phyloP scores from a whole-genome alignment of 2,888 invertebrate genomes.

The Luffia ferchaultella region DNA sequence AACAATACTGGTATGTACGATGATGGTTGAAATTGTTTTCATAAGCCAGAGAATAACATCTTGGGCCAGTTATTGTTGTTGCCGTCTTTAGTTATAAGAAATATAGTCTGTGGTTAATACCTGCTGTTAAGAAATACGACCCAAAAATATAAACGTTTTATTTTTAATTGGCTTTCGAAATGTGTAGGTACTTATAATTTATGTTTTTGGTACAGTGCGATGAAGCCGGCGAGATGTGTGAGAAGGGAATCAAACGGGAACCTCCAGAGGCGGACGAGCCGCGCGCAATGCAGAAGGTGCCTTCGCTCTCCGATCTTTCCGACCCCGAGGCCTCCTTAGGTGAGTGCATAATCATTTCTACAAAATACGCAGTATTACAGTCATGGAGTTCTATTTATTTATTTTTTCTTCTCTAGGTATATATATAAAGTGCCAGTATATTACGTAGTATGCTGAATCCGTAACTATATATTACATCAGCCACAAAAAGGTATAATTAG shows the following conservation, averaged over 20 bases:
- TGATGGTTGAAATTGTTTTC: no score
- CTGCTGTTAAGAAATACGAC: no score
- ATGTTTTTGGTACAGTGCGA: constrained; percentile 40
- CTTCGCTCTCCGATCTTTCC: constrained; percentile 89
- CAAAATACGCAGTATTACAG: not conserved
- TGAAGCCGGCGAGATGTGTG: constrained; percentile 70
- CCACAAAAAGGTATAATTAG: not conserved
- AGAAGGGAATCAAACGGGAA: constrained; percentile 65
- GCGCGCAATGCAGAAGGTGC: constrained; percentile 86
- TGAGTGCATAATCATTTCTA: constrained; percentile 58
- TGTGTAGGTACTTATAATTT: no score
- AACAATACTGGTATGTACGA: no score
- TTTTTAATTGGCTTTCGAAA: no score
- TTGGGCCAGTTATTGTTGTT: no score
- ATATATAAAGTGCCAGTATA: not conserved
- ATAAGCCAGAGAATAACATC: no score
- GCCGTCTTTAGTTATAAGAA: no score
- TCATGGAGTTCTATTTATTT: not conserved
- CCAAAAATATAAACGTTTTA: no score
- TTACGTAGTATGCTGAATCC: not conserved
- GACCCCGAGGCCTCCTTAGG: constrained; percentile 90
- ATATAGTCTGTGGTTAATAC: no score
- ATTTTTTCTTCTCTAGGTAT: not conserved
- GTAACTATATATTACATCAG: not conserved
- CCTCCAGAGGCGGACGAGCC: constrained; percentile 70